Conservation (phyloP, 2,113 vertebrate genomes). For the Microcebus lehilahytsara region DNA sequence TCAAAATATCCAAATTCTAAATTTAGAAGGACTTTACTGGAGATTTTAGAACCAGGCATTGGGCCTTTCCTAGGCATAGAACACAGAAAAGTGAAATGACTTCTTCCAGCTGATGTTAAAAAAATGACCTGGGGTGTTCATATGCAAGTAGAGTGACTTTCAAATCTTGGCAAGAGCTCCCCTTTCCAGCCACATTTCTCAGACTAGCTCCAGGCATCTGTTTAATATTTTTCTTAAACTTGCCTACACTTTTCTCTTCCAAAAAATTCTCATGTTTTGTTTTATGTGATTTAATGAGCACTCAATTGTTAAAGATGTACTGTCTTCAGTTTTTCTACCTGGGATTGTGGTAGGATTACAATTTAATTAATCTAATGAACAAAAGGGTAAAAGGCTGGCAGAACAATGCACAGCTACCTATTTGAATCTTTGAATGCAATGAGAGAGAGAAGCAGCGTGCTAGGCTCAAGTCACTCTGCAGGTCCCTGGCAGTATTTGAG, state of each 20-base stretch:
- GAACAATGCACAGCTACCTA: not conserved
- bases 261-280: not conserved
- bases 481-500: too few species aligned
- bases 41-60: not conserved
- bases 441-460: not conserved
- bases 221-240: not conserved
- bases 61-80: not conserved
- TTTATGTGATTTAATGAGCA: not conserved
- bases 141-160: not conserved
- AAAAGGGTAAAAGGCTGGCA: not conserved
- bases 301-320: not conserved
- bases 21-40: not conserved
- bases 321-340: not conserved
- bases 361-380: not conserved
- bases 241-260: not conserved
- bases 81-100: not conserved
- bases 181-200: not conserved
- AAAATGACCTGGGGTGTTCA: not conserved
- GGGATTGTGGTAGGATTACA: not conserved
- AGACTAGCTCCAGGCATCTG: not conserved
- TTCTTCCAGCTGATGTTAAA: not conserved
- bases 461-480: fast-evolving
- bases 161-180: not conserved
- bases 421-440: not conserved
- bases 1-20: not conserved